Conservation (phyloP, 2,113 vertebrate genomes). For the Mirza zaza region DNA sequence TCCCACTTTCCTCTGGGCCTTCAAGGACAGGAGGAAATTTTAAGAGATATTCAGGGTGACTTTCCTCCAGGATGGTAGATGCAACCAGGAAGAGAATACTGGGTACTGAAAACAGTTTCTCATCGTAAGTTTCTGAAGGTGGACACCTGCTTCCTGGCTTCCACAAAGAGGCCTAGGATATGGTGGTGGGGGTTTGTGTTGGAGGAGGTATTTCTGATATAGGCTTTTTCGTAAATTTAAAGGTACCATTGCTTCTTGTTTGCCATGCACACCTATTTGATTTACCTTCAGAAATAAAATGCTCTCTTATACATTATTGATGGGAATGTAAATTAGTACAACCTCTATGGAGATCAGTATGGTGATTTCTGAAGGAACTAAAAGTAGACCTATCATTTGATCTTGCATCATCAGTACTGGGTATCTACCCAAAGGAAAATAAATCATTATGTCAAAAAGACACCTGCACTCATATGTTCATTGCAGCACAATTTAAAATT, state of each 20-base stretch:
- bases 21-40: not conserved
- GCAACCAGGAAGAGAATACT: not conserved
- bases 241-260: not conserved
- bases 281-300: constrained; percentile 36
- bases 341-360: no score
- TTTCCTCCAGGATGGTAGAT: not conserved
- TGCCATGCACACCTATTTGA: not conserved
- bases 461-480: no score
- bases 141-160: not conserved
- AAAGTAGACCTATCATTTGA: no score
- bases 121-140: not conserved
- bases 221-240: not conserved
- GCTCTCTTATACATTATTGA: not conserved
- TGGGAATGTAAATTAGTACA: no score
- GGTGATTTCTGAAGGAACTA: no score
- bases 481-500: no score
- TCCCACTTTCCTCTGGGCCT: not conserved
- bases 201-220: not conserved
- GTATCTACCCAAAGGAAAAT: no score
- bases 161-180: not conserved
- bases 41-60: not conserved
- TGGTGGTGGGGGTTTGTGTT: no score
- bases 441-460: no score
- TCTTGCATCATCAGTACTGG: no score
- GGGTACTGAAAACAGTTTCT: not conserved